Conservation (phyloP, 2,113 vertebrate species). For the Oophaga pumilio region DNA sequence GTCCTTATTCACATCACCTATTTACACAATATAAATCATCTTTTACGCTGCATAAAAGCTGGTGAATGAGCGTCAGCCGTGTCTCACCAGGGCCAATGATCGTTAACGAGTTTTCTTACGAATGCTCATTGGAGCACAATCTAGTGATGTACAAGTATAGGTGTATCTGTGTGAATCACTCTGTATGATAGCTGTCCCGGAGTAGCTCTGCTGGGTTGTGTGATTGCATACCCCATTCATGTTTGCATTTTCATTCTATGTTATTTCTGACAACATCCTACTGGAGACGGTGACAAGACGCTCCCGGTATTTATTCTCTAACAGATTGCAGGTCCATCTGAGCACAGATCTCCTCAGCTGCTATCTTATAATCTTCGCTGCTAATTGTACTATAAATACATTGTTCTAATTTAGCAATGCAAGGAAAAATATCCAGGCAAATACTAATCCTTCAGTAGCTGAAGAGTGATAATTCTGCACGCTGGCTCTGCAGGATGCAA, state of each 20-base stretch:
- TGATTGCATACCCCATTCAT: not conserved
- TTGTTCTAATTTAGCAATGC: constrained; percentile 17
- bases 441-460: not conserved
- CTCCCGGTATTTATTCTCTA: not conserved
- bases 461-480: not conserved
- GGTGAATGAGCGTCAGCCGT: too few species aligned
- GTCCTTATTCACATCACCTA: too few species aligned
- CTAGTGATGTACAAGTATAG: too few species aligned
- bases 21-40: too few species aligned
- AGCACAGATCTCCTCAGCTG: constrained; percentile 37
- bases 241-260: not conserved
- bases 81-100: too few species aligned
- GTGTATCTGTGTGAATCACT: too few species aligned
- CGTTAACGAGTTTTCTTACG: too few species aligned
- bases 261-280: not conserved
- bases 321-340: constrained; percentile 44
- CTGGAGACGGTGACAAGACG: constrained; percentile 8
- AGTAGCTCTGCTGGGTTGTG: not conserved
- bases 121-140: too few species aligned
- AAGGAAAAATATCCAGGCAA: constrained; percentile 17
- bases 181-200: too few species aligned
- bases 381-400: constrained; percentile 50
- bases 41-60: too few species aligned
- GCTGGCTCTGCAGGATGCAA: not conserved
- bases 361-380: not conserved